Base-by-base conservation (phyloP, 2,888 invertebrate species). In the Drosophila aldrichi region DNA sequence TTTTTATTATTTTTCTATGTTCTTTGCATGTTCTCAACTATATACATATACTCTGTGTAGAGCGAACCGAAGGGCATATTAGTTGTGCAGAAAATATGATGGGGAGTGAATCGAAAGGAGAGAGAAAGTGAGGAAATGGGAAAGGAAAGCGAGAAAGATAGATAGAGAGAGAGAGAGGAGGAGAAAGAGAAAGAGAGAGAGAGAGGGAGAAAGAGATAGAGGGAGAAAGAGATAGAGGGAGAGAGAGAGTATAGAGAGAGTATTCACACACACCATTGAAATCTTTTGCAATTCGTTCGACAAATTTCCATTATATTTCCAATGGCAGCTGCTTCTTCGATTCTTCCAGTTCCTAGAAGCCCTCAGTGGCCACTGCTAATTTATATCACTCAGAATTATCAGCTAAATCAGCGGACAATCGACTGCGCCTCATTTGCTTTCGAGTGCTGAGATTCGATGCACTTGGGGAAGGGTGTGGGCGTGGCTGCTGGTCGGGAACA, bases 401-500 rank as follows among this genome's bases (percentile, higher is more conserved):
- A 6, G 5, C 22, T 9, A 29, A 32, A 51, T 18, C 29, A 25
- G 34, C 16, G 16, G 36, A 38, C 16, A 38, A 38, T 38, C 36
- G 16, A 6, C 52, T 16, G 29, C 46, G 46, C 5, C 54, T 54
- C 54, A 54, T 46, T 66, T 32, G 16, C 12, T 29, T 20, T 8
- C 0, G 18, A 65, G 63, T 51, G 41, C 5, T 18, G 1, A n/a
- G 34, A 43, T n/a, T 64, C 32, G 40, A 34, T 36, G 32, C 36
- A 55, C 18, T 55, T 14, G 46, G 36, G 36, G 36, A 7, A 5
- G 38, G 10, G 8, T 12, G 63, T 18, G 38, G 54, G 34, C 40
- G 51, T 38, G 46, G 38, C n/a, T 8, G 7, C 8, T 7, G n/a
- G n/a, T n/a, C n/a, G n/a, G 8, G 38, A 38, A n/a, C 40, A 40